Evolutionary conservation across 30 jellyfish, hydroid and myxozoan species (phyloP).

Genomic region (Phacellophora camtschatica): DNA sequence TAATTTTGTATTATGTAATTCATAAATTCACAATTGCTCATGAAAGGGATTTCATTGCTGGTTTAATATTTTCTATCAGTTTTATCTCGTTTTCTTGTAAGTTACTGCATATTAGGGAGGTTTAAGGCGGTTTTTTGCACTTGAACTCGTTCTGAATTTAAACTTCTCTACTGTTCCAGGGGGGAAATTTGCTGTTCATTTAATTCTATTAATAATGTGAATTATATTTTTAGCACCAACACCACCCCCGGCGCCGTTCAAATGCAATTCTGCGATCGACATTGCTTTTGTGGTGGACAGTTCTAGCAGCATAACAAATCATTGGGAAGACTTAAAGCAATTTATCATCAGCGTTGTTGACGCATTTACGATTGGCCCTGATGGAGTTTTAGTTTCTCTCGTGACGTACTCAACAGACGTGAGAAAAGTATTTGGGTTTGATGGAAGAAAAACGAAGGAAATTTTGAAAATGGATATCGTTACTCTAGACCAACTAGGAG

Average conservation of each 20-base stretch:
- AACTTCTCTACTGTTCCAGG: too few species aligned
- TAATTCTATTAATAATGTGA: too few species aligned
- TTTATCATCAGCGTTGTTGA: slow-evolving; percentile 55
- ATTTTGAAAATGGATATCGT: slow-evolving; percentile 16
- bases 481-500: slow-evolving; percentile 26
- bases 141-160: too few species aligned
- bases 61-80: too few species aligned
- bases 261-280: slow-evolving; percentile 65
- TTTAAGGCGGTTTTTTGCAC: too few species aligned
- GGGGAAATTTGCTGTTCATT: too few species aligned
- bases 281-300: slow-evolving; percentile 78
- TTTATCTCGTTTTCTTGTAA: too few species aligned
- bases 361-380: slow-evolving; percentile 67
- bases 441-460: slow-evolving; percentile 24
- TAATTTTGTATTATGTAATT: too few species aligned
- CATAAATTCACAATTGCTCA: too few species aligned
- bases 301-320: slow-evolving; percentile 68
- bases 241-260: slow-evolving; percentile 59
- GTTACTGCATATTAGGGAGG: too few species aligned
- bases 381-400: slow-evolving; percentile 60
- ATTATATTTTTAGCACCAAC: background rate
- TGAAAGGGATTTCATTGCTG: too few species aligned
- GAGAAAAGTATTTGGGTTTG: slow-evolving; percentile 59
- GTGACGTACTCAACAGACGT: slow-evolving; percentile 73
- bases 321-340: slow-evolving; percentile 67